Percentiles rank a stretch among this genome's conserved stretches.
These are phyloP conservation scores for Harpegnathos saltator DNA, from an alignment of 1,140 invertebrate genomes.

Conservation along the genomic window DNA sequence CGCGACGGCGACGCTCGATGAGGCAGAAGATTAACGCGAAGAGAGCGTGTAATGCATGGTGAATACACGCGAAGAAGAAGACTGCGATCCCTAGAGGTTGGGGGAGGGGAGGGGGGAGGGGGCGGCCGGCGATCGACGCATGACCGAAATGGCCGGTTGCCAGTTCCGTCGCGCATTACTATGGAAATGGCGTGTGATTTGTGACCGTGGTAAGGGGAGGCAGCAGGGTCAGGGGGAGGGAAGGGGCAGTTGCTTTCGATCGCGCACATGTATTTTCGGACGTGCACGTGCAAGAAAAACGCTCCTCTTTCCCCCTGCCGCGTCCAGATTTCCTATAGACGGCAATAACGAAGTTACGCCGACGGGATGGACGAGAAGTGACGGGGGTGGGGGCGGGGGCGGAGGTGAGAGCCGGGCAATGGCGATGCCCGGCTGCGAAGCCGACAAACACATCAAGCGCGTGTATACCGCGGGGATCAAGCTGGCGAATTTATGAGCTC, in stretches of 20 bases:
- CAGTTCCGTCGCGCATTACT: conserved; percentile 83
- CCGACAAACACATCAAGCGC: conserved; percentile 74
- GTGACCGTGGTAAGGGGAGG: conserved; percentile 67
- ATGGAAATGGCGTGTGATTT: conserved; percentile 82
- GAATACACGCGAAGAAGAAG: conserved; percentile 10
- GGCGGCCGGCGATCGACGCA: conserved; percentile 31
- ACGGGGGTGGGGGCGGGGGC: too few relatives aligned
- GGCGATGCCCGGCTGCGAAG: conserved; percentile 46
- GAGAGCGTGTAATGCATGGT: neutral
- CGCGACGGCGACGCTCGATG: neutral
- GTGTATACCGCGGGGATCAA: conserved; percentile 75
- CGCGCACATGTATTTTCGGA: conserved; percentile 57
- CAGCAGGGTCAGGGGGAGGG: too few relatives aligned
- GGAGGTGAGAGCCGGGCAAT: neutral
- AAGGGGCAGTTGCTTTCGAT: conserved; percentile 14
- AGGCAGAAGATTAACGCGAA: conserved; percentile 9
- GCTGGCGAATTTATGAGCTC: conserved; percentile 76
- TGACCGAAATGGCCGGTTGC: conserved; percentile 76
- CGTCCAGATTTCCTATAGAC: conserved; percentile 12
- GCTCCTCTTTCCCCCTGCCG: neutral
- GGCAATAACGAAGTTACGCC: conserved; percentile 70
- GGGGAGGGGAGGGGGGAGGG: neutral
- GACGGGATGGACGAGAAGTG: conserved; percentile 17
- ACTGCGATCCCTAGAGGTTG: too few relatives aligned
- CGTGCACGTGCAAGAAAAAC: conserved; percentile 57